These are phyloP conservation scores for Amphipyra tragopoginis DNA, from an alignment of 2,888 invertebrate genomes.

Conservation along the genomic window DNA sequence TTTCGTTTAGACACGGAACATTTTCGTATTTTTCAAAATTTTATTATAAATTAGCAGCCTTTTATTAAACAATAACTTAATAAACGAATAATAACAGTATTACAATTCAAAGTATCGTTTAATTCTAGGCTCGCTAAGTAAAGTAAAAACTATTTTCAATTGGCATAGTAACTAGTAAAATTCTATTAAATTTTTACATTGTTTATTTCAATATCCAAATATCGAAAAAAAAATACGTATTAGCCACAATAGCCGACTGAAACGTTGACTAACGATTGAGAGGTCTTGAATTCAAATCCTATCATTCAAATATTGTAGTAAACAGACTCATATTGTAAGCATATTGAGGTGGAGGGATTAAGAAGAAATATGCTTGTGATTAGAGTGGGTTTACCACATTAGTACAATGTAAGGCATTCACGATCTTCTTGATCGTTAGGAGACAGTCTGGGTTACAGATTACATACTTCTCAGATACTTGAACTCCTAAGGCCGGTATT, in stretches of 20 bases:
- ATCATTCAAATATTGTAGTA: not conserved
- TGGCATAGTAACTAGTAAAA: slow-evolving; percentile 29
- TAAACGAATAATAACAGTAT: too few relatives aligned
- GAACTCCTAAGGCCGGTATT: not conserved
- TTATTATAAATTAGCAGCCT: slow-evolving; percentile 14
- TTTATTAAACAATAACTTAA: slow-evolving; percentile 29
- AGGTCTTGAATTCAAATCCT: not conserved
- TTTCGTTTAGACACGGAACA: slow-evolving; percentile 10
- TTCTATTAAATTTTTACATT: slow-evolving; percentile 33
- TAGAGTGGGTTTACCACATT: not conserved
- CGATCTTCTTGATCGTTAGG: not conserved
- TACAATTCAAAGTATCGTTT: slow-evolving; percentile 10
- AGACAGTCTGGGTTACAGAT: not conserved
- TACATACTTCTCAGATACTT: slow-evolving; percentile 2
- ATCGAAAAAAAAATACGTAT: not conserved
- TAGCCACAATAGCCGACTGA: slow-evolving; percentile 7
- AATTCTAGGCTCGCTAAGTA: slow-evolving; percentile 35
- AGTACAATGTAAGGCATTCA: not conserved
- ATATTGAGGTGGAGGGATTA: not conserved
- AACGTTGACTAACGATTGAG: not conserved
- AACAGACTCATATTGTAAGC: too few relatives aligned
- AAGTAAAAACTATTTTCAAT: slow-evolving; percentile 14
- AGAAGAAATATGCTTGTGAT: not conserved
- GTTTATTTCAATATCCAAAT: slow-evolving; percentile 6
- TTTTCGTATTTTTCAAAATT: slow-evolving; percentile 10